Base-by-base conservation (phyloP, 2,797 vertebrate genomes). In the Steatocranus sp. region DNA sequence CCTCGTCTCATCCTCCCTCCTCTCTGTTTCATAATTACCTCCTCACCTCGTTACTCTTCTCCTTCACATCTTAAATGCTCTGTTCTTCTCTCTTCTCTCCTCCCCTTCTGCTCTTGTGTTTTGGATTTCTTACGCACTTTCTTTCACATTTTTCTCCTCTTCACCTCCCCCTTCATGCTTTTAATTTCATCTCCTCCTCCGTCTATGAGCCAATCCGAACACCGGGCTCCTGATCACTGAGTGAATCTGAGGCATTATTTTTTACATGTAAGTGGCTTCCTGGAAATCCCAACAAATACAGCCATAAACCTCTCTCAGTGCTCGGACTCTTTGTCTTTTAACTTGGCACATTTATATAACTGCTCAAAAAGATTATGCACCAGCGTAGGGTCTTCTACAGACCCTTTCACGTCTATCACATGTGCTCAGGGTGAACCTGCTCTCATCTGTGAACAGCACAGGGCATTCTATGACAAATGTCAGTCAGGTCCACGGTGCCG, bases 141-240 rank as follows among this genome's bases (percentile, higher is more conserved):
- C 36, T 43, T 43, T 32, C 36, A 61, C 14, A 15, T 68, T 11
- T 58, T 20, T n/a, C 20, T 41, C 5, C 34, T 58, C 23, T 11
- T 11, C 20, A 20, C 8, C 12, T 68, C 12, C 14, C n/a, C 14
- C 43, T 14, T 68, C n/a, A 68, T 17, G 36, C 20, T 43, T 70
- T 70, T 70, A 25, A 70, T 68, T 68, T 68, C 11, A 68, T 41
- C 63, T 41, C 14, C 36, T 68, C 23, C 36, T 68, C 20, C 50
- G 15, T 46, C 41, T 7, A 27, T 27, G 20, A 43, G 38, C 14
- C 23, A 70, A 27, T 70, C 63, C 2, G 1, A 70, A 70, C 1
- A 0, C 9, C 0, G 1, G 20, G 14, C 38, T 46, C 38, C 66
- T 46, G 14, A 70, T 70, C 38, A 46, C 23, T 70, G 2, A 46